Evolutionary conservation across 1,140 invertebrate genomes (phyloP).

Genomic region (Pogonomyrmex californicus): DNA sequence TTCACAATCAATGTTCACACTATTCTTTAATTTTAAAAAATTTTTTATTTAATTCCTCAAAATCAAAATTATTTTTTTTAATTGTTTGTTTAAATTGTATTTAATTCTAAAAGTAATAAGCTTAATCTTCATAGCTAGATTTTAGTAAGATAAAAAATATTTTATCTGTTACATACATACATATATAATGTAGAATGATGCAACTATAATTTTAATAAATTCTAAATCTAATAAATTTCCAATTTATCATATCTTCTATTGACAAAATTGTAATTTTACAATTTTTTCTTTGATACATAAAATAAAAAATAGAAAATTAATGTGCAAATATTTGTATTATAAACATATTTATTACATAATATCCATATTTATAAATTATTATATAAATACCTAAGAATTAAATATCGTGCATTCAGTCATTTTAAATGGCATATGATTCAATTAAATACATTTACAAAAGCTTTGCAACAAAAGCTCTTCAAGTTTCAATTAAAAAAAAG

Average conservation of each 20-base stretch:
- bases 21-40: too few relatives aligned
- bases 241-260: too few relatives aligned
- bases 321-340: neutral
- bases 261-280: neutral
- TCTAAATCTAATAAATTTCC: neutral
- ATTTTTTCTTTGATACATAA: neutral
- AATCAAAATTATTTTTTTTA: neutral
- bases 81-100: neutral
- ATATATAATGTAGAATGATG: neutral
- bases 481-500: neutral
- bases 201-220: neutral
- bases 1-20: neutral
- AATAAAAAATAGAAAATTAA: neutral
- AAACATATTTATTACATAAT: neutral
- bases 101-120: neutral
- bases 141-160: neutral
- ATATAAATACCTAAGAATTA: neutral
- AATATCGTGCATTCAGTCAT: neutral
- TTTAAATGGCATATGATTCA: neutral
- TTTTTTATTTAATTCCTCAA: neutral
- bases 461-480: neutral
- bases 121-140: neutral
- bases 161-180: neutral
- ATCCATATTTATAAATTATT: neutral
- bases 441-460: conserved; percentile 8